These are phyloP conservation scores for Diploscapter pachys DNA, from an alignment of 1,140 invertebrate genomes.

Conservation along the genomic window DNA sequence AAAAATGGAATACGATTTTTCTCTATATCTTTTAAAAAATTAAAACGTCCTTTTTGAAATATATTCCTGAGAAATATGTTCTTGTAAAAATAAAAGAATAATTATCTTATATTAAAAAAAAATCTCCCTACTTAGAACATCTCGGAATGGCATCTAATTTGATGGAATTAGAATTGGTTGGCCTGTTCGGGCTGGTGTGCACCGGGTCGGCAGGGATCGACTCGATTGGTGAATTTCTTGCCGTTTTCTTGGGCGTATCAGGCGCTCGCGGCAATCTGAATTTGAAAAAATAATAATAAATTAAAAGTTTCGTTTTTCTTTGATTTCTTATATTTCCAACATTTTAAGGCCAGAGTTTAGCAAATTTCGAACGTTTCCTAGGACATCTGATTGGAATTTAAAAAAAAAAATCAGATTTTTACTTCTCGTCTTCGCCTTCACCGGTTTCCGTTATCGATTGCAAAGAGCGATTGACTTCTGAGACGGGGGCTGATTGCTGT, in stretches of 20 bases:
- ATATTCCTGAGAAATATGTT: neutral
- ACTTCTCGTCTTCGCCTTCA: slow-evolving; percentile 1
- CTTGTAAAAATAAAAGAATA: neutral
- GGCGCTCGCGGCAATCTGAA: too few relatives aligned
- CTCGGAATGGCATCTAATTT: too few relatives aligned
- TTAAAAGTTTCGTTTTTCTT: too few relatives aligned
- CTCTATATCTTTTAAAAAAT: neutral
- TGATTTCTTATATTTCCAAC: too few relatives aligned
- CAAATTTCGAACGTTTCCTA: neutral
- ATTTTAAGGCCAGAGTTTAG: too few relatives aligned
- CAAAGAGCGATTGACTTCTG: slow-evolving; percentile 5
- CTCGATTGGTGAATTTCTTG: too few relatives aligned
- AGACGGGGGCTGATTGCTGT: neutral
- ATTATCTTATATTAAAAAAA: neutral
- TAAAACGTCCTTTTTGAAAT: neutral
- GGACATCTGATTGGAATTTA: neutral
- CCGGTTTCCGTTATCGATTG: neutral
- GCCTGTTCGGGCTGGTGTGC: too few relatives aligned
- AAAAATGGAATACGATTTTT: neutral
- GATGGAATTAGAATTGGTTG: too few relatives aligned
- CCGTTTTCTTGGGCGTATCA: too few relatives aligned
- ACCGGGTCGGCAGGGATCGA: too few relatives aligned
- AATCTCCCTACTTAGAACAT: neutral
- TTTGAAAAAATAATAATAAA: too few relatives aligned
- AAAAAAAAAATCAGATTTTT: neutral